Conservation (phyloP, 2,888 invertebrate genomes). For the Rapana venosa region DNA sequence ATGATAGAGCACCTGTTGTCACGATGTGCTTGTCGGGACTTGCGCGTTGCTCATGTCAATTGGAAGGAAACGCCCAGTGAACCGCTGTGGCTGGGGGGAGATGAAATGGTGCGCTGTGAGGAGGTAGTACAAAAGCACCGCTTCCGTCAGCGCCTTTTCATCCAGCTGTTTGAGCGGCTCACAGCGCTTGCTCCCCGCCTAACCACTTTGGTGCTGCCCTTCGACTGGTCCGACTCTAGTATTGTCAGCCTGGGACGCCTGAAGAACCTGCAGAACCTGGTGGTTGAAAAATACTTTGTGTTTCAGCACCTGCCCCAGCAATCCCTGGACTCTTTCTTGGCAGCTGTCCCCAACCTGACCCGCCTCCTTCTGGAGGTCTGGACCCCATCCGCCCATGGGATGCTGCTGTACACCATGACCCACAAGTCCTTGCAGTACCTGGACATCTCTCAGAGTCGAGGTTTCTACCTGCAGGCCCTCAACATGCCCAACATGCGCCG, state of each 20-base stretch:
- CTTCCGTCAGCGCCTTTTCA: slow-evolving; percentile 70
- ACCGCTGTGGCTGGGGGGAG: slow-evolving; percentile 69
- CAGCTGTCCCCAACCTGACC: slow-evolving; percentile 61
- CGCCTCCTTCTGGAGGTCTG: slow-evolving; percentile 75
- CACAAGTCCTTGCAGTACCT: slow-evolving; percentile 71
- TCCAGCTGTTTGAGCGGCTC: slow-evolving; percentile 73
- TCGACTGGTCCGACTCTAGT: slow-evolving; percentile 75
- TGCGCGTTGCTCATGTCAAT: slow-evolving; percentile 70
- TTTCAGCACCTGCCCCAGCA: slow-evolving; percentile 70
- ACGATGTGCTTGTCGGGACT: slow-evolving; percentile 61
- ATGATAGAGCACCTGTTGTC: slow-evolving; percentile 65
- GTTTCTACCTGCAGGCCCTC: slow-evolving; percentile 71
- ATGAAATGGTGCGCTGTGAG: slow-evolving; percentile 60
- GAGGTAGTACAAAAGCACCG: slow-evolving; percentile 71
- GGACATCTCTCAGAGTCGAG: slow-evolving; percentile 75
- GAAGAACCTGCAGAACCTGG: slow-evolving; percentile 67
- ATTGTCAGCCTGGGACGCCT: slow-evolving; percentile 69
- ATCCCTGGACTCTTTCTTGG: slow-evolving; percentile 64
- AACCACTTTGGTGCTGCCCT: slow-evolving; percentile 72
- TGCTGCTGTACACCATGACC: slow-evolving; percentile 65
- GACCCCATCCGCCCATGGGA: slow-evolving; percentile 73
- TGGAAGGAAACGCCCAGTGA: slow-evolving; percentile 76
- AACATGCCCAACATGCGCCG: slow-evolving; percentile 67
- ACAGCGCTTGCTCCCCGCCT: slow-evolving; percentile 69
- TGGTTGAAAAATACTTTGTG: slow-evolving; percentile 72